phyloP scores from a whole-genome alignment of 2,797 vertebrate genomes.

The Morus bassanus region DNA sequence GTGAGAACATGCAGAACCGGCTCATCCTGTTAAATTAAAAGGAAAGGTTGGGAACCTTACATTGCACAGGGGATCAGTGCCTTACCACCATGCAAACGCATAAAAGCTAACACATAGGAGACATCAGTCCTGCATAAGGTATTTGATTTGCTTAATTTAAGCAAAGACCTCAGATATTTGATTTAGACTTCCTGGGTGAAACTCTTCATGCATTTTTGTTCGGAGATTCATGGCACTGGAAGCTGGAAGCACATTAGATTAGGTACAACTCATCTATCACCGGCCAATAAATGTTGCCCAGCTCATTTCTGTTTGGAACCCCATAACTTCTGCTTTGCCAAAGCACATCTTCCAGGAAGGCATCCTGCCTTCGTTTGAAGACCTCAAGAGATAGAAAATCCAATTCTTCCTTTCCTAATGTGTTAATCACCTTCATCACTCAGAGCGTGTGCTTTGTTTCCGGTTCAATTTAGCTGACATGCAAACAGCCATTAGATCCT shows the following conservation, averaged over 20 bases:
- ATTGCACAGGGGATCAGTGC: accelerated
- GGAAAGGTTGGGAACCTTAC: background rate
- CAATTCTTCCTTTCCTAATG: background rate
- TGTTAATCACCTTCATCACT: conserved; percentile 36
- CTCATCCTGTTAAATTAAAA: background rate
- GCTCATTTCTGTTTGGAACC: conserved; percentile 8
- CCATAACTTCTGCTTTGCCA: conserved; percentile 13
- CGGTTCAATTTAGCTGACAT: background rate
- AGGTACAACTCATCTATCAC: background rate
- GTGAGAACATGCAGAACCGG: background rate
- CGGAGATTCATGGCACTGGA: conserved; percentile 17
- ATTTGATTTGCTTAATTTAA: background rate
- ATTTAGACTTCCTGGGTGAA: conserved; percentile 29
- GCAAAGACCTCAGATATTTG: background rate
- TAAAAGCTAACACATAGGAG: background rate
- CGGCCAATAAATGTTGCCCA: background rate
- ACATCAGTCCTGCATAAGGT: background rate
- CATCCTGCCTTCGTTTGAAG: background rate
- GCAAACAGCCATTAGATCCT: background rate
- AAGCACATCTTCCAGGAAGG: background rate
- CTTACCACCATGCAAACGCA: background rate
- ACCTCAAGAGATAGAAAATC: conserved; percentile 34
- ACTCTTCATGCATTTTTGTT: background rate
- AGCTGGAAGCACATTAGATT: background rate
- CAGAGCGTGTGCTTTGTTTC: background rate